These are phyloP conservation scores for Microctonus brassicae DNA, from an alignment of 2,888 invertebrate genomes.

Conservation along the genomic window DNA sequence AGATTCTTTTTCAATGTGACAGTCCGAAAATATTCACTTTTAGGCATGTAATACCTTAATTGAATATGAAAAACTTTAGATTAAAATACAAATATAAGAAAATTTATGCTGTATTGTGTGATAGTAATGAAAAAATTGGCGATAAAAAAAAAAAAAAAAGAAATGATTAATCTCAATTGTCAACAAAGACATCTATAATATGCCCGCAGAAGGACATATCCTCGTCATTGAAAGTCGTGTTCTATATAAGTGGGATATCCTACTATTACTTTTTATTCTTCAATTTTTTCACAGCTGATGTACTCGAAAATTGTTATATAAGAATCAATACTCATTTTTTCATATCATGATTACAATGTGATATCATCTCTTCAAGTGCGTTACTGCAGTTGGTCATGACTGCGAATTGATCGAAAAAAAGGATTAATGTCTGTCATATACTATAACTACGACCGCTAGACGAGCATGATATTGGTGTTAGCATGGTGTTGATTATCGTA, in stretches of 20 bases:
- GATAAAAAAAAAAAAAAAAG: not conserved
- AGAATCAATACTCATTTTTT: slow-evolving; percentile 30
- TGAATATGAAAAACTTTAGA: no score
- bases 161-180: not conserved
- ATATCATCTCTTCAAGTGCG: slow-evolving; percentile 7
- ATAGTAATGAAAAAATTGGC: not conserved
- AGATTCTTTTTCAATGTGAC: not conserved
- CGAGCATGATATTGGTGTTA: not conserved
- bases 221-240: not conserved
- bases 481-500: not conserved
- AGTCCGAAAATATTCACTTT: not conserved
- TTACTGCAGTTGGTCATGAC: slow-evolving; percentile 1
- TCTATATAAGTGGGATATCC: no score
- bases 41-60: no score
- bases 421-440: not conserved
- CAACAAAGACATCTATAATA: slow-evolving; percentile 18
- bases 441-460: not conserved
- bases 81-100: no score
- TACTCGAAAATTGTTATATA: not conserved
- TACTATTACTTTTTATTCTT: not conserved
- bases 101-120: no score
- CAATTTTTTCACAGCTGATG: not conserved
- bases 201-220: slow-evolving; percentile 11
- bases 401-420: slow-evolving; percentile 13
- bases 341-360: slow-evolving; percentile 6